Conservation (phyloP, 1,140 invertebrate species). For the Helicoverpa armigera region DNA sequence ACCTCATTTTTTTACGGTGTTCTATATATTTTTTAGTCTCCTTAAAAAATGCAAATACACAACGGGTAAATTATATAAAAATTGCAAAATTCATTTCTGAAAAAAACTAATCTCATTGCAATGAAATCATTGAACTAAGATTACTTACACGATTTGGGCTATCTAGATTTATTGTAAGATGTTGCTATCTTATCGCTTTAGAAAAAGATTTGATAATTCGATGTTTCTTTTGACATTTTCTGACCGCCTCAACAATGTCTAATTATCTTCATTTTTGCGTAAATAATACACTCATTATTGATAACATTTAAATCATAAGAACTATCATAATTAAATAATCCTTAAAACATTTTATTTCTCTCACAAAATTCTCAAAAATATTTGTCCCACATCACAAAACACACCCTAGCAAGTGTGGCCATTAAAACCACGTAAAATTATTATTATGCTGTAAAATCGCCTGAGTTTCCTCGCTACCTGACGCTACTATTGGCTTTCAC, state of each 20-base stretch:
- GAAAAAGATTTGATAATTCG: background rate
- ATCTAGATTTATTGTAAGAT: background rate
- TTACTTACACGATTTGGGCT: background rate
- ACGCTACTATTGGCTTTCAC: constrained; percentile 10
- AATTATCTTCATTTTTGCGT: too few relatives aligned
- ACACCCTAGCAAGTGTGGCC: constrained; percentile 7
- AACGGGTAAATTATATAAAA: too few relatives aligned
- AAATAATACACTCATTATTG: too few relatives aligned
- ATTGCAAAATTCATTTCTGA: too few relatives aligned
- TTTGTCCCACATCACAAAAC: background rate
- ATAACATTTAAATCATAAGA: too few relatives aligned
- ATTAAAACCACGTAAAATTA: constrained; percentile 36
- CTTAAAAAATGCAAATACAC: too few relatives aligned
- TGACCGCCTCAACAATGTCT: too few relatives aligned
- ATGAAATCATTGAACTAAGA: background rate
- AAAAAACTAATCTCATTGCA: too few relatives aligned
- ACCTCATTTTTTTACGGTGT: too few relatives aligned
- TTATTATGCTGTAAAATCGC: constrained; percentile 1
- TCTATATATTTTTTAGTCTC: too few relatives aligned
- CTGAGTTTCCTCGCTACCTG: background rate
- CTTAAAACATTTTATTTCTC: background rate
- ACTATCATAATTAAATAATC: too few relatives aligned
- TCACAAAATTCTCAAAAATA: too few relatives aligned
- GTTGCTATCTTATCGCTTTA: background rate
- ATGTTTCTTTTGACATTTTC: background rate